Percentiles rank a stretch among this genome's conserved stretches.
phyloP scores from a whole-genome alignment of 2,888 invertebrate genomes.

The Limenitis camilla region DNA sequence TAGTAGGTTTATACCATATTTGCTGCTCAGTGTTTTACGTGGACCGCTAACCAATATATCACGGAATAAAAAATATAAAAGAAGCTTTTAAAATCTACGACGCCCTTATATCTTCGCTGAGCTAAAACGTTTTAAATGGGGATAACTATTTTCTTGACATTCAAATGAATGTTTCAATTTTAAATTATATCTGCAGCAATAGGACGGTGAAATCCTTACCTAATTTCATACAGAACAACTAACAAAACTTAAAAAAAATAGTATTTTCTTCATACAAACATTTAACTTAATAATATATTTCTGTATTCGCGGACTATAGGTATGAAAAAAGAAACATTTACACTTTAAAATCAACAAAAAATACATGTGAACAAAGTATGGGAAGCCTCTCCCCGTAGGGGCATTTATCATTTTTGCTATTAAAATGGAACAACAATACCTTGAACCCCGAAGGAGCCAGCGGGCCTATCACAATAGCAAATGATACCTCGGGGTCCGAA shows the following conservation, averaged over 20 bases:
- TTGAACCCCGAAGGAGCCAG: conserved; percentile 63
- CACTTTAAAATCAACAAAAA: conserved; percentile 23
- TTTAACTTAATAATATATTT: no score
- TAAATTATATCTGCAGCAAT: no score
- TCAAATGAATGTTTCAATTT: no score
- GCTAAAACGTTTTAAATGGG: no score
- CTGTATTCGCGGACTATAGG: no score
- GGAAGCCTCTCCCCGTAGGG: conserved; percentile 47
- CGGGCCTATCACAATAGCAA: conserved; percentile 69
- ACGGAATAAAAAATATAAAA: not conserved
- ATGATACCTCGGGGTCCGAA: conserved; percentile 65
- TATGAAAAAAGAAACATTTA: conserved; percentile 8
- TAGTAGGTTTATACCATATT: conserved; percentile 58
- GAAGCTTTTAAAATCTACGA: no score
- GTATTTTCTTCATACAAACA: no score
- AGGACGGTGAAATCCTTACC: no score
- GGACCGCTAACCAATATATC: conserved; percentile 23
- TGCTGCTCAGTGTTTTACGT: conserved; percentile 30
- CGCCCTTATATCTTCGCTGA: no score
- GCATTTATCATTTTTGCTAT: conserved; percentile 74
- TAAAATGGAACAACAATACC: conserved; percentile 63
- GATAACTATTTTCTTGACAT: no score
- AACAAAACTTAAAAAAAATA: no score
- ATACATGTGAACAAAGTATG: conserved; percentile 39
- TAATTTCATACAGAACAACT: no score